These are phyloP conservation scores for Chrysemys picta DNA, from an alignment of 2,113 vertebrate genomes.

Conservation along the genomic window DNA sequence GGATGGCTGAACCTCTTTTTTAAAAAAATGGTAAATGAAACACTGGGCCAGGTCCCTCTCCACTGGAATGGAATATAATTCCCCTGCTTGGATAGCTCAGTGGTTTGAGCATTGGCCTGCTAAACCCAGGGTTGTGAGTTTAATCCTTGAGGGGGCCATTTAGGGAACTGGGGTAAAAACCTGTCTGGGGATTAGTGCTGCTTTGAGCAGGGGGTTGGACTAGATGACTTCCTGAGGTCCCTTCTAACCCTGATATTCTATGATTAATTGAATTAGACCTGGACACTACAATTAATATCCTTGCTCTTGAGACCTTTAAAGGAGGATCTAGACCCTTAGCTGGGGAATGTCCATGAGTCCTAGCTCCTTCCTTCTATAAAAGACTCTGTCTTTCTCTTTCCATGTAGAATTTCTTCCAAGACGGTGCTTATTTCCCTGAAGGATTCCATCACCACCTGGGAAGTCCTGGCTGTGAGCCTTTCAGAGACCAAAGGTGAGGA, in stretches of 20 bases:
- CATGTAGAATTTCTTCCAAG: constrained; percentile 68
- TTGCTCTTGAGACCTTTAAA: background rate
- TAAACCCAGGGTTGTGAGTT: too few species aligned
- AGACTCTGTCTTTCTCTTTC: background rate
- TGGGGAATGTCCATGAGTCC: background rate
- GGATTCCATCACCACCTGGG: constrained; percentile 93
- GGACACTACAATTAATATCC: background rate
- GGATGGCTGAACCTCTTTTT: background rate
- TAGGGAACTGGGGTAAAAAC: too few species aligned
- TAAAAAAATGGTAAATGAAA: background rate
- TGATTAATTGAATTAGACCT: background rate
- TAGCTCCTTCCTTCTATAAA: background rate
- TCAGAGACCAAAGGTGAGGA: constrained; percentile 76
- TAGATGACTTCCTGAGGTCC: too few species aligned
- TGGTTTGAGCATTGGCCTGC: too few species aligned
- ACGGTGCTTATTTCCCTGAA: constrained; percentile 74
- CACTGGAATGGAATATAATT: background rate
- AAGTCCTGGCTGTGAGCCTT: constrained; percentile 88
- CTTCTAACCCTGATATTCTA: too few species aligned
- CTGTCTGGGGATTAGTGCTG: too few species aligned
- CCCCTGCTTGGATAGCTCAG: background rate
- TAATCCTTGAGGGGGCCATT: too few species aligned
- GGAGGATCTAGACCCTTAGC: background rate
- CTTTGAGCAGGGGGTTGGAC: too few species aligned
- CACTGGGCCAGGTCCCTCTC: background rate